Conservation (phyloP, 2,113 vertebrate species). For the Ellobius talpinus region DNA sequence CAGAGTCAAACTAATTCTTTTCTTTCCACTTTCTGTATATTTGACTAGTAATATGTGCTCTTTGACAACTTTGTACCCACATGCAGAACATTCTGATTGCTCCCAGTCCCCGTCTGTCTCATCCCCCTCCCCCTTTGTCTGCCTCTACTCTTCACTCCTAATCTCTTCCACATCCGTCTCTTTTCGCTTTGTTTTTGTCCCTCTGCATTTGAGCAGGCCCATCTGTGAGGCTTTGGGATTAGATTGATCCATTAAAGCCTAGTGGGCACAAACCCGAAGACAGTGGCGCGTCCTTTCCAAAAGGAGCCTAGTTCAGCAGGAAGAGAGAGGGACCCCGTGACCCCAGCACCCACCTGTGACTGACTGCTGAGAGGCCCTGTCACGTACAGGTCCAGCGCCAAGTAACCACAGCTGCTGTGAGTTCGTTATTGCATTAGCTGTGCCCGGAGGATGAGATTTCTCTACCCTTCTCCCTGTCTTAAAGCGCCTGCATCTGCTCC, state of each 20-base stretch:
- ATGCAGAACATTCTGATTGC: too few species aligned
- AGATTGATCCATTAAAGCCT: too few species aligned
- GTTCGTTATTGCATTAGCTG: not conserved
- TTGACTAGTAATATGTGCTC: not conserved
- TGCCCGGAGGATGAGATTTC: not conserved
- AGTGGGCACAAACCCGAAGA: not conserved
- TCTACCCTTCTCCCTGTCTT: not conserved
- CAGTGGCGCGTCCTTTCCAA: not conserved
- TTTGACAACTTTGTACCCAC: too few species aligned
- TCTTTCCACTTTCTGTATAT: not conserved
- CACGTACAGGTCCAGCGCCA: too few species aligned
- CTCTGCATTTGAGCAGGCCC: not conserved
- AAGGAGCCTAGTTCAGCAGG: not conserved
- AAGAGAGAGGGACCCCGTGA: not conserved
- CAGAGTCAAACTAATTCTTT: not conserved
- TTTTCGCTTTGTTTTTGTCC: not conserved
- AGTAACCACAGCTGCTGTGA: not conserved
- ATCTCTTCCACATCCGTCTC: not conserved
- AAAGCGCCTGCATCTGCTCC: too few species aligned
- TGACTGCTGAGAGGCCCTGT: not conserved
- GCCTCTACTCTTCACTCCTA: not conserved
- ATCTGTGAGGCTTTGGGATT: not conserved
- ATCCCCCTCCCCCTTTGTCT: fast-evolving
- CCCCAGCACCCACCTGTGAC: not conserved
- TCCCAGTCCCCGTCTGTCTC: not conserved